These are phyloP conservation scores for Sitophilus oryzae DNA, from an alignment of 1,140 invertebrate genomes.

Conservation along the genomic window DNA sequence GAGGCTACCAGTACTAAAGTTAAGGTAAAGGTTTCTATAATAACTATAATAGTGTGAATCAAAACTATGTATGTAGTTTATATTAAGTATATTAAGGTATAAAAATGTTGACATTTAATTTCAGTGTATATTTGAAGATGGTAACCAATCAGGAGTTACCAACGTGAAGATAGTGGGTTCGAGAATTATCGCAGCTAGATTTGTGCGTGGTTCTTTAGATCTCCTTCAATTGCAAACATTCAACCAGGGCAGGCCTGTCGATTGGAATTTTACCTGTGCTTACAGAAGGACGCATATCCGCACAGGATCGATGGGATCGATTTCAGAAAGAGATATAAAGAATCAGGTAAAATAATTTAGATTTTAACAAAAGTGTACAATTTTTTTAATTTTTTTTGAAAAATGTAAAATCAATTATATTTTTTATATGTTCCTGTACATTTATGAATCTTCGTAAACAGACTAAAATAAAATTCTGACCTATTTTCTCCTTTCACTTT, in stretches of 20 bases:
- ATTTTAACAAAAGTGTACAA: too few relatives aligned
- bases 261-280: conserved; percentile 68
- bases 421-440: too few relatives aligned
- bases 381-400: too few relatives aligned
- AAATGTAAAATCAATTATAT: too few relatives aligned
- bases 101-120: conserved; percentile 30
- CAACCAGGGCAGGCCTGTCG: conserved; percentile 64
- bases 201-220: conserved; percentile 77
- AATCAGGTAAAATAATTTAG: too few relatives aligned
- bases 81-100: not conserved
- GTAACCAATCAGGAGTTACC: conserved; percentile 62
- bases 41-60: too few relatives aligned
- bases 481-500: too few relatives aligned
- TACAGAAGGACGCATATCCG: conserved; percentile 69
- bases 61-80: too few relatives aligned
- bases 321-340: conserved; percentile 39
- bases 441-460: too few relatives aligned
- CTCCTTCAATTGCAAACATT: conserved; percentile 75
- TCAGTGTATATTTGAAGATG: conserved; percentile 71
- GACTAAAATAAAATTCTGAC: too few relatives aligned
- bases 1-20: conserved; percentile 75
- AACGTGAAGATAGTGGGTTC: conserved; percentile 67
- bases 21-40: conserved; percentile 64
- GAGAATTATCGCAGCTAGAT: conserved; percentile 68
- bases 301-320: conserved; percentile 65